Evolutionary conservation across 2,888 invertebrate species (phyloP), one percentile per base, ranked within the genome.

Genomic region (Andrena trimmerana): DNA sequence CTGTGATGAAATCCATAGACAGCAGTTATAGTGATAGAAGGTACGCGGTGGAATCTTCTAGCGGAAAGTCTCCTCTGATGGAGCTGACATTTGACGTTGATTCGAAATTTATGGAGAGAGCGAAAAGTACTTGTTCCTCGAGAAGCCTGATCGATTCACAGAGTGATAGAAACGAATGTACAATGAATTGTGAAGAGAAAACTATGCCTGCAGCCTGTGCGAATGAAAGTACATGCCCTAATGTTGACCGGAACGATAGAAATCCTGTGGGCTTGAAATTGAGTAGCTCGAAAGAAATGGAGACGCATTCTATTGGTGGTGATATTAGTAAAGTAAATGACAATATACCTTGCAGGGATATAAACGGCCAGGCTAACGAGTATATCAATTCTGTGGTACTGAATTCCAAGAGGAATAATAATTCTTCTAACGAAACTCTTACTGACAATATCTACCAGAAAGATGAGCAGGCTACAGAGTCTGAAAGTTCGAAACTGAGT

Each of bases 1-100:
- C 87, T 5, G 65, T 71, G 10, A 57, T 78, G 42, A 88, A 75
- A 63, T 77, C 80, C 7, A 24, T 72, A 16, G 83, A 80, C 66
- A 71, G 36, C 29, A 60, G 8, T 62, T 33, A 33, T n/a, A 67
- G 20, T 6, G 85, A 74, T 0, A 89, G 78, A 62, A 87, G 79
- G 27, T 70, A 59, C 71, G 59, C 31, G 3, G 78, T 76, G 31
- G 84, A 80, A 59, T 48, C 77, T 50, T 54, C 60, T 8, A 68
- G 24, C 27, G 50, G 57, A 2, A 75, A 81, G 52, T 66, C 81
- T 33, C n/a, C 31, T 48, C 60, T 13, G 6, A 70, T 36, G 33
- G 70, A 67, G 10, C 2, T 65, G 48, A 60, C 6, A 20, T 13
- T 54, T 29, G 24, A 10, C 24, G 65, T 20, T n/a, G 50, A 50